These are phyloP conservation scores for Phoebastria nigripes DNA, from an alignment of 2,797 vertebrate species.

Conservation along the genomic window DNA sequence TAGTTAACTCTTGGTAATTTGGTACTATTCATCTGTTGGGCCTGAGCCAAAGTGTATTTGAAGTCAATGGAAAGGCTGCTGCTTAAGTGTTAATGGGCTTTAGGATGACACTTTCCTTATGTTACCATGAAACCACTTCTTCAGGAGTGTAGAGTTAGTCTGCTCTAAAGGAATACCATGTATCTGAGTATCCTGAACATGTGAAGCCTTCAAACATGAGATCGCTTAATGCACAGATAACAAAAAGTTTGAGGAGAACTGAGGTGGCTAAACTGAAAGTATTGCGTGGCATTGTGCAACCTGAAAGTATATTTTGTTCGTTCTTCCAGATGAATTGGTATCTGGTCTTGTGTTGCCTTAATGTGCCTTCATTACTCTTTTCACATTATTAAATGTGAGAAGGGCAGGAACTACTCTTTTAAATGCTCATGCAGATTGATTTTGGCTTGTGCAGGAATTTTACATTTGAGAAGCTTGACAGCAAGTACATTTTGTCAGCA, in stretches of 20 bases:
- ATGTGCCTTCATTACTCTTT: not conserved
- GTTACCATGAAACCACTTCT: not conserved
- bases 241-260: not conserved
- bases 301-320: not conserved
- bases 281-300: not conserved
- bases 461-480: not conserved
- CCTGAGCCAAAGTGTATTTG: not conserved
- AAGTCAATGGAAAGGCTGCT: not conserved
- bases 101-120: not conserved
- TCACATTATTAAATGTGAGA: not conserved
- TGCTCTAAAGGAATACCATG: not conserved
- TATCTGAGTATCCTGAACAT: not conserved
- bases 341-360: not conserved
- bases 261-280: not conserved
- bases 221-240: accelerated
- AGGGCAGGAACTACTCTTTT: not conserved
- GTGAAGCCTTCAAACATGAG: not conserved
- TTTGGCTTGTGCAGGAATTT: not conserved
- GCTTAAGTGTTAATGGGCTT: not conserved
- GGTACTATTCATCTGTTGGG: not conserved
- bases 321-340: not conserved
- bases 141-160: not conserved
- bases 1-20: not conserved
- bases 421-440: not conserved
- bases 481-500: not conserved